Evolutionary conservation across 2,797 vertebrate species (phyloP), one percentile per base, ranked within the genome.

Genomic region (Arremon aurantiirostris): DNA sequence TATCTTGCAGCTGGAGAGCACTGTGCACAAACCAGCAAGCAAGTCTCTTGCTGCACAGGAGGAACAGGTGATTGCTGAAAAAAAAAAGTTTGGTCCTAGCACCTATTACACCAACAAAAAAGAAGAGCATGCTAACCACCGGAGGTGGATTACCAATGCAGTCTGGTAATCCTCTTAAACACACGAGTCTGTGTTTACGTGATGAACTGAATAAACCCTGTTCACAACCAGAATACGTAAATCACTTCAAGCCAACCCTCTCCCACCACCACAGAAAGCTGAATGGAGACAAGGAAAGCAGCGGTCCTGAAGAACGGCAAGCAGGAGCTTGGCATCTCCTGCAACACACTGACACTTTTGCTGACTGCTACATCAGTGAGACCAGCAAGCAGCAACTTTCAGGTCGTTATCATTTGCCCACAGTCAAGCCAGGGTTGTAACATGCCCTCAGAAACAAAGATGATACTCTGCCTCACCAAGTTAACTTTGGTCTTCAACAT

Each of bases 111-210:
- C 13, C 52, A 87, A 63, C 14, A 80, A 57, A 55, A 68, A 57
- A 50, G 39, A 82, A 60, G 18, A 65, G 59, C 7, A 5, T 34
- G 73, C 73, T 88, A 92, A 90, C 80, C 57, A 92, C 73, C 3
- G 0, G 63, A 88, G 55, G n/a, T 76, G 44, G 90, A 90, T 90
- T 84, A 94, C 77, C 57, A 72, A 5, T 39, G 73, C 57, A 92
- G 65, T 11, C 84, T 73, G 57, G 68, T 82, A 95, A 95, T 91
- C 76, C 85, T 75, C 94, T 96, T 89, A 77, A 86, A 66, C 23
- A n/a, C 1, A 4, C 61, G 19, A 75, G 84, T 66, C 68, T 73
- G 61, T 71, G 64, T 91, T 92, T 89, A 91, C 0, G 15, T 70
- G 92, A 83, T 34, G 44, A 92, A 79, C 68, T 41, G 50, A 96